phyloP scores from a whole-genome alignment of 1,140 invertebrate species.

The Wasmannia auropunctata region DNA sequence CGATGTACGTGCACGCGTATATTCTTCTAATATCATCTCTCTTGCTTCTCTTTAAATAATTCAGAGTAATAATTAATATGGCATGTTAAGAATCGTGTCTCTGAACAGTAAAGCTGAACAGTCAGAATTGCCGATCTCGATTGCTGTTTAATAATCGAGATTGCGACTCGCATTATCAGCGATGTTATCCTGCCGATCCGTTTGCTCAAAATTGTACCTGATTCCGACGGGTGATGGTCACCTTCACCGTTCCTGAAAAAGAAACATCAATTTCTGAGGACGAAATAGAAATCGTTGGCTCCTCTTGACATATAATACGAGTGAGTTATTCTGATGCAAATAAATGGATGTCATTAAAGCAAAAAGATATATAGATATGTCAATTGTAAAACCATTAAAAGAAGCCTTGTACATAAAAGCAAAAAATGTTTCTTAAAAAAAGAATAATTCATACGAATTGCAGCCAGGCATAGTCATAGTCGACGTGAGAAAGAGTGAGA shows the following conservation, averaged over 20 bases:
- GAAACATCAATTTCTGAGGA: slow-evolving; percentile 53
- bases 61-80: slow-evolving; percentile 64
- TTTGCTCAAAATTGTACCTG: slow-evolving; percentile 78
- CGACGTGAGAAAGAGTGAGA: slow-evolving; percentile 9
- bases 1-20: not conserved
- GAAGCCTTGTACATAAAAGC: slow-evolving; percentile 2
- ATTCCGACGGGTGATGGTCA: slow-evolving; percentile 83
- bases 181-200: slow-evolving; percentile 27
- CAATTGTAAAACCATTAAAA: slow-evolving; percentile 24
- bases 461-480: not conserved
- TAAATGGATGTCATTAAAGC: slow-evolving; percentile 35
- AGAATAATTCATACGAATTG: slow-evolving; percentile 27
- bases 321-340: slow-evolving; percentile 60
- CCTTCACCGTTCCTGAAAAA: slow-evolving; percentile 83
- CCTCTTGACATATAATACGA: slow-evolving; percentile 26
- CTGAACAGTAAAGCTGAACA: slow-evolving; percentile 37
- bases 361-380: slow-evolving; percentile 12
- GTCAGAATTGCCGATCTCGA: not conserved
- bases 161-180: slow-evolving; percentile 11
- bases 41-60: slow-evolving; percentile 65
- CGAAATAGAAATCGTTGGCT: not conserved
- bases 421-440: slow-evolving; percentile 31
- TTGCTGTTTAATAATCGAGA: slow-evolving; percentile 10
- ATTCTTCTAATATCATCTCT: slow-evolving; percentile 12
- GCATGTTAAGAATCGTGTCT: slow-evolving; percentile 40